Conservation (phyloP, 2,888 invertebrate species). For the Cyaniris semiargus region DNA sequence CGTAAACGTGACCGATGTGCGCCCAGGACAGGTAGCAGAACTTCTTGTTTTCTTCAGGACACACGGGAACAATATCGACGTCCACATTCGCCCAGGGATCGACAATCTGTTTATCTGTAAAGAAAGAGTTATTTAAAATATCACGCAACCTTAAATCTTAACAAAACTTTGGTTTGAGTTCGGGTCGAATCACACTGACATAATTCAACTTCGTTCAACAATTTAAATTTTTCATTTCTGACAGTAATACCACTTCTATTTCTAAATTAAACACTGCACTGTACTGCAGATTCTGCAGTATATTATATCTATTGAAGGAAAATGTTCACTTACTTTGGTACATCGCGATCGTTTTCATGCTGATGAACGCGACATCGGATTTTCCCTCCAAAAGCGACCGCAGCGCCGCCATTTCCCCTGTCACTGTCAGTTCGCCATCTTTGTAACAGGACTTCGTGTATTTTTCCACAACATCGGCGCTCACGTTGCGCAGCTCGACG, state of each 20-base stretch:
- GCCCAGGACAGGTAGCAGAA: constrained; percentile 85
- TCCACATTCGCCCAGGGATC: constrained; percentile 61
- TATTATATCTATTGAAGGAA: neutral
- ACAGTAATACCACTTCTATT: neutral
- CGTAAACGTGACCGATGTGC: constrained; percentile 84
- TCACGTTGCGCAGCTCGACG: constrained; percentile 47
- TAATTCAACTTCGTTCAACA: neutral
- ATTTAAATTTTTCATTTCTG: neutral
- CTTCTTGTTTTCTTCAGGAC: constrained; percentile 74
- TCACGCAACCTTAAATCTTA: neutral
- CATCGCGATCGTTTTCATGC: constrained; percentile 81
- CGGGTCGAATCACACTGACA: neutral
- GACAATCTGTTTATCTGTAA: constrained; percentile 60
- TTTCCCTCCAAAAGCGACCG: constrained; percentile 83
- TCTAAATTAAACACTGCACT: neutral
- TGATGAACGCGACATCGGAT: constrained; percentile 90
- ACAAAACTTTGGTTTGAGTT: neutral
- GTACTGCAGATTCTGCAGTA: too few species aligned
- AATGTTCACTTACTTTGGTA: constrained; percentile 75
- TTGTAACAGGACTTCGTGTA: constrained; percentile 60
- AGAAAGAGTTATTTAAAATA: constrained; percentile 1
- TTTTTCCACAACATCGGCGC: constrained; percentile 45
- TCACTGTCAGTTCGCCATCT: constrained; percentile 53
- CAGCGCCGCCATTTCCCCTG: constrained; percentile 83
- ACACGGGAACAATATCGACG: constrained; percentile 78